Base-by-base conservation (phyloP, 2,797 vertebrate species). In the Anguilla obscura region DNA sequence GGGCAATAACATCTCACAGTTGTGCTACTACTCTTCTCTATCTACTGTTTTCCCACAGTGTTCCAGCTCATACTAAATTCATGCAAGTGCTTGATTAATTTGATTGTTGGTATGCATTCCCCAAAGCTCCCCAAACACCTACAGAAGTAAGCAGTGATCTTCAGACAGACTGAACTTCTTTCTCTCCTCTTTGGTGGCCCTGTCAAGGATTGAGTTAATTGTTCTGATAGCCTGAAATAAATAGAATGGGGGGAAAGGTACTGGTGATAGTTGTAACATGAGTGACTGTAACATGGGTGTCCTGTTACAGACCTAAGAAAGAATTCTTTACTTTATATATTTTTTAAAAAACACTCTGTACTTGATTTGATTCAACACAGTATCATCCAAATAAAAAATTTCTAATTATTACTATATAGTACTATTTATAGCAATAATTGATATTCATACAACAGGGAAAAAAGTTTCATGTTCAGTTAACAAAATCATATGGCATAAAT, bases 131-230 rank as follows among this genome's bases (percentile, higher is more conserved):
- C 0, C 86, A n/a, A 21, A 2, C 0, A 92, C 97, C 95, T 94
- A 97, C 97, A 95, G 93, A 84, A 98, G 93, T 0, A 14, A 86
- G 83, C 88, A 89, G 0, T 92, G 90, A 14, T 95, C 94, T 89
- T 96, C 93, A n/a, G 94, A 95, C 1, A 92, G 86, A 18, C 91
- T 90, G 52, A 97, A 91, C n/a, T 93, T 93, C 90, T 91, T 96
- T 48, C 94, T 95, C 85, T 96, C 94, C 48, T 96, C 93, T 60
- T 90, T 91, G 5, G 95, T 85, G 2, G 94, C 40, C 3, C 50
- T 86, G 1, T 94, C 92, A 0, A 98, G 92, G 90, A 97, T 94
- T 40, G 92, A 93, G 88, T 97, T 97, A 63, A 98, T 90, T 8
- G 96, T 97, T 85, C 93, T 95, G 90, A 97, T 87, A 21, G 94